Conservation (phyloP, 2,113 vertebrate species). For the Syrmaticus mikado region DNA sequence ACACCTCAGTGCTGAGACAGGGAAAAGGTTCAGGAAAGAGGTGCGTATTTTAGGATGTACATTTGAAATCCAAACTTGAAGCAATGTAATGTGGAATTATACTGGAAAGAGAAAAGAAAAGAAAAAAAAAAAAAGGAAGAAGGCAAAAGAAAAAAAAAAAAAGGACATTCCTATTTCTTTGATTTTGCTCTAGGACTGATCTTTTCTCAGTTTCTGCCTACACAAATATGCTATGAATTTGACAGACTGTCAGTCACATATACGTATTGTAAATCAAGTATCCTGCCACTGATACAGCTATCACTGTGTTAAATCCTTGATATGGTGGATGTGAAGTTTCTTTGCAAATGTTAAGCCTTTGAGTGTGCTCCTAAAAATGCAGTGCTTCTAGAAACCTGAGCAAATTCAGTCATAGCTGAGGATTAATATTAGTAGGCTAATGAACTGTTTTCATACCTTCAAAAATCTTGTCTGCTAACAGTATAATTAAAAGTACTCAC, state of each 20-base stretch:
- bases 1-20: not conserved
- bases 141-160: not conserved
- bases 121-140: not conserved
- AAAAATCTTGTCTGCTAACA: not conserved
- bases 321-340: conserved; percentile 6
- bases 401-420: not conserved
- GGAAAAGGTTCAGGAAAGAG: not conserved
- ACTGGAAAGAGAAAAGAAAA: not conserved
- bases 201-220: conserved; percentile 49
- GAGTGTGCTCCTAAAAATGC: not conserved
- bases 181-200: conserved; percentile 45
- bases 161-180: conserved; percentile 2
- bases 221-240: conserved; percentile 10
- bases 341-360: conserved; percentile 8
- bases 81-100: not conserved
- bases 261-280: conserved; percentile 19
- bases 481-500: not conserved
- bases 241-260: conserved; percentile 45
- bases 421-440: not conserved
- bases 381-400: not conserved
- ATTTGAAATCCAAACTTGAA: not conserved
- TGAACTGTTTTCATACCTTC: not conserved
- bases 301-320: conserved; percentile 8
- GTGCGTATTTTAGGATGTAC: not conserved
- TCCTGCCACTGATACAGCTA: conserved; percentile 5